phyloP scores from a whole-genome alignment of 2,113 vertebrate genomes.

The Chaenogobius annularis region DNA sequence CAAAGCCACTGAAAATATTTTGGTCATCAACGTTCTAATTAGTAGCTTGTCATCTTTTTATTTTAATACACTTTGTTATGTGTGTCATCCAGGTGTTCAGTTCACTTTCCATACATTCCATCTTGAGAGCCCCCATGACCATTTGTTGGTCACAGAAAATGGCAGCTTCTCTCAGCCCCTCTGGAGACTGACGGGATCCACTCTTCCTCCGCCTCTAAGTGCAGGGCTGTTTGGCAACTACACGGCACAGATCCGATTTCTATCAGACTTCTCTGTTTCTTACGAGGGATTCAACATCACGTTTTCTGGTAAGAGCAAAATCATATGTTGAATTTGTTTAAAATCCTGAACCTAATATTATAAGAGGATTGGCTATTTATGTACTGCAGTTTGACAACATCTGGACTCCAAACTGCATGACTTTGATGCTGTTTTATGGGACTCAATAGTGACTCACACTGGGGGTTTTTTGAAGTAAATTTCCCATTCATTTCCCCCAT shows the following conservation, averaged over 20 bases:
- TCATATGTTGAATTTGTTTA: not conserved
- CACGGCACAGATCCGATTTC: conserved; percentile 94
- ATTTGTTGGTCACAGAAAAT: conserved; percentile 93
- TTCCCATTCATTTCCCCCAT: not conserved
- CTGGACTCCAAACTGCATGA: not conserved
- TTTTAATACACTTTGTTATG: not conserved
- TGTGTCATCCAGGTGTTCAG: conserved; percentile 83
- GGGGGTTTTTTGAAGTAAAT: not conserved
- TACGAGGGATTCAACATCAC: conserved; percentile 99
- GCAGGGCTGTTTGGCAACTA: conserved; percentile 96
- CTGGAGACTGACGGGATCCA: conserved; percentile 90
- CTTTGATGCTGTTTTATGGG: not conserved
- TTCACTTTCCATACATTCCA: conserved; percentile 98
- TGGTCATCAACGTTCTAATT: not conserved
- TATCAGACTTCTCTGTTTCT: conserved; percentile 98
- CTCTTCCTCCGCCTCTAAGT: conserved; percentile 87
- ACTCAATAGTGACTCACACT: not conserved
- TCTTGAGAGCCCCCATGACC: conserved; percentile 93
- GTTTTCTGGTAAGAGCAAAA: conserved; percentile 85
- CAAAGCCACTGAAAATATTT: not conserved
- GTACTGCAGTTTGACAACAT: not conserved
- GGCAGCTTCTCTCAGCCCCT: conserved; percentile 91
- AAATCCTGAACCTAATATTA: not conserved
- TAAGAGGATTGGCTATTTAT: not conserved
- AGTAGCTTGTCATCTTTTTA: not conserved